phyloP scores from a whole-genome alignment of 2,113 vertebrate species.

The Pteropus alecto region DNA sequence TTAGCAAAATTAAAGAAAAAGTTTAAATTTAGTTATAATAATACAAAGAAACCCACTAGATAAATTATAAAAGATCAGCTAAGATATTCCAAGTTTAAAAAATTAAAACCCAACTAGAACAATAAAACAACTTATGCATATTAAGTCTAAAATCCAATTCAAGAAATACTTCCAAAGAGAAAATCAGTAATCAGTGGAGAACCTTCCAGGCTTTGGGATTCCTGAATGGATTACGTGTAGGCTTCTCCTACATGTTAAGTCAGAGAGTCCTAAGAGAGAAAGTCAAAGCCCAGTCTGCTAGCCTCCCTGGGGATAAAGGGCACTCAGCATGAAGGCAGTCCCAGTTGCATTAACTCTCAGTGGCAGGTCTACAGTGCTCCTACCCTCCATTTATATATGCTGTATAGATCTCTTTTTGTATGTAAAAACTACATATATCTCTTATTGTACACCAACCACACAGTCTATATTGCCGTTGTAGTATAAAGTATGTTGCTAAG shows the following conservation, averaged over 20 bases:
- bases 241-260: not conserved
- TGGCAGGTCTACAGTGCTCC: not conserved
- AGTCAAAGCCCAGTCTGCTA: not conserved
- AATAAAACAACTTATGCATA: not conserved
- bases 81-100: not conserved
- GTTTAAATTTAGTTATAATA: not conserved
- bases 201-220: not conserved
- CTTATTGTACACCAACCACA: not conserved
- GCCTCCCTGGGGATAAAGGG: not conserved
- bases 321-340: not conserved
- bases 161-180: not conserved
- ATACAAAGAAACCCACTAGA: not conserved
- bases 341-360: not conserved
- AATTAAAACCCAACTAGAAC: not conserved
- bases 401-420: not conserved
- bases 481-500: not conserved
- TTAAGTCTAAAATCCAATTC: not conserved
- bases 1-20: constrained; percentile 6
- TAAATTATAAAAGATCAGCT: not conserved
- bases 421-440: not conserved
- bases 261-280: not conserved
- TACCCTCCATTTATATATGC: not conserved
- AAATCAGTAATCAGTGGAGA: not conserved
- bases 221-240: not conserved
- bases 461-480: not conserved